phyloP scores from a whole-genome alignment of 2,888 invertebrate genomes.

The Stenoptilia bipunctidactyla region DNA sequence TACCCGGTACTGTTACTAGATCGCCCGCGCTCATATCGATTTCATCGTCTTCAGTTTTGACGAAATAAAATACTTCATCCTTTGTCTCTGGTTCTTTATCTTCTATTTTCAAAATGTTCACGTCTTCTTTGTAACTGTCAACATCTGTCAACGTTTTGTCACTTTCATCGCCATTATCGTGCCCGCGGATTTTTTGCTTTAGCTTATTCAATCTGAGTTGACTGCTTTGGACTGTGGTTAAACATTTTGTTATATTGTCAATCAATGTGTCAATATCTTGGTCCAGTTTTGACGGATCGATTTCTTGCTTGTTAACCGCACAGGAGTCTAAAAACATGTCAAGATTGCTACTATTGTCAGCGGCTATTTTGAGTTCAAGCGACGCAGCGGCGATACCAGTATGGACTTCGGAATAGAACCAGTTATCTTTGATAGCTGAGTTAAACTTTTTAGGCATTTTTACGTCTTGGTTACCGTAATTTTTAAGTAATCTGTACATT shows the following conservation, averaged over 20 bases:
- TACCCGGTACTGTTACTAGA: conserved; percentile 44
- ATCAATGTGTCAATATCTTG: conserved; percentile 51
- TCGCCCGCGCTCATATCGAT: conserved; percentile 26
- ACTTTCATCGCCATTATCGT: conserved; percentile 20
- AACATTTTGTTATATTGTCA: conserved; percentile 40
- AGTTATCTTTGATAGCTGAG: conserved; percentile 33
- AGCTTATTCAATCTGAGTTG: conserved; percentile 50
- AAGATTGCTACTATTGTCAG: conserved; percentile 44
- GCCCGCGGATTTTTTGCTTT: conserved; percentile 28
- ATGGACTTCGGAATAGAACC: conserved; percentile 59
- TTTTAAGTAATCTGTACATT: conserved; percentile 54
- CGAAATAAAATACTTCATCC: conserved; percentile 61
- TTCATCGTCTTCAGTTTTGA: conserved; percentile 51
- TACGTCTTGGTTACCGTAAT: conserved; percentile 34
- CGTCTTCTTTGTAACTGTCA: conserved; percentile 17
- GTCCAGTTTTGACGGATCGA: conserved; percentile 40
- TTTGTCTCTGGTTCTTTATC: conserved; percentile 40
- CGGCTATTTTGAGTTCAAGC: conserved; percentile 44
- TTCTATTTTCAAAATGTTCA: conserved; percentile 37
- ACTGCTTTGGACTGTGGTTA: conserved; percentile 41
- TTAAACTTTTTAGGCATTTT: conserved; percentile 33
- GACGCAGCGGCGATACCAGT: conserved; percentile 42
- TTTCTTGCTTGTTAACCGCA: conserved; percentile 41
- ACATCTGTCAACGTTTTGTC: conserved; percentile 11
- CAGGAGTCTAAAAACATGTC: conserved; percentile 58